Evolutionary conservation across 2,888 invertebrate genomes (phyloP).

Genomic region (Druceiella hillmani): DNA sequence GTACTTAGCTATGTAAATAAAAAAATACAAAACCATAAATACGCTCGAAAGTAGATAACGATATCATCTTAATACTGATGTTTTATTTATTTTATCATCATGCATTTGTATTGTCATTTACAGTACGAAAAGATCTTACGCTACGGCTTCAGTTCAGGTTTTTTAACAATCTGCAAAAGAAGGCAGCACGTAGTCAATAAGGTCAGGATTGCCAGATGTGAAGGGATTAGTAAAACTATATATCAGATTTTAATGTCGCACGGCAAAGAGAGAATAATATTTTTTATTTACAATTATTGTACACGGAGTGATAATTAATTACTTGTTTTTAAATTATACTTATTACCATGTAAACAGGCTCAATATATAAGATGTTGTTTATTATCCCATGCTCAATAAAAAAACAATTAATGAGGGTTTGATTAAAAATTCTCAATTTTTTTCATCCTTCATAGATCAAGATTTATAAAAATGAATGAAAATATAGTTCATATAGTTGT

Average conservation of each 20-base stretch:
- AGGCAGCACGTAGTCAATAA: constrained; percentile 81
- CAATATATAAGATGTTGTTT: too few species aligned
- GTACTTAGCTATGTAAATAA: constrained; percentile 7
- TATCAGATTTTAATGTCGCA: constrained; percentile 36
- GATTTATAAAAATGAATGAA: too few species aligned
- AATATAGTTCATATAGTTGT: too few species aligned
- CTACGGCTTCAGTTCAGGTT: constrained; percentile 93
- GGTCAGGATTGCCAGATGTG: constrained; percentile 28
- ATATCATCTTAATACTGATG: constrained; percentile 11
- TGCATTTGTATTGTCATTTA: constrained; percentile 51
- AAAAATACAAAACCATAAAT: constrained; percentile 5
- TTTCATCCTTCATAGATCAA: too few species aligned
- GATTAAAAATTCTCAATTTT: too few species aligned
- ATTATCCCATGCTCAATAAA: too few species aligned
- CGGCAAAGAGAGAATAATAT: constrained; percentile 31
- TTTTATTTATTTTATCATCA: constrained; percentile 18
- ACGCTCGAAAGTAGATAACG: constrained; percentile 7
- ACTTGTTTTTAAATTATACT: too few species aligned
- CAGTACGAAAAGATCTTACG: constrained; percentile 95
- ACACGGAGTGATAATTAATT: too few species aligned
- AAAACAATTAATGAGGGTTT: too few species aligned
- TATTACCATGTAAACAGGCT: too few species aligned
- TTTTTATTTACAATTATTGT: too few species aligned
- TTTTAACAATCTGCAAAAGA: constrained; percentile 89
- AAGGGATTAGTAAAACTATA: constrained; percentile 11